Percentiles rank a stretch among this genome's conserved stretches.
These are phyloP conservation scores for Arctocebus calabarensis DNA, from an alignment of 2,797 vertebrate genomes.

Conservation along the genomic window DNA sequence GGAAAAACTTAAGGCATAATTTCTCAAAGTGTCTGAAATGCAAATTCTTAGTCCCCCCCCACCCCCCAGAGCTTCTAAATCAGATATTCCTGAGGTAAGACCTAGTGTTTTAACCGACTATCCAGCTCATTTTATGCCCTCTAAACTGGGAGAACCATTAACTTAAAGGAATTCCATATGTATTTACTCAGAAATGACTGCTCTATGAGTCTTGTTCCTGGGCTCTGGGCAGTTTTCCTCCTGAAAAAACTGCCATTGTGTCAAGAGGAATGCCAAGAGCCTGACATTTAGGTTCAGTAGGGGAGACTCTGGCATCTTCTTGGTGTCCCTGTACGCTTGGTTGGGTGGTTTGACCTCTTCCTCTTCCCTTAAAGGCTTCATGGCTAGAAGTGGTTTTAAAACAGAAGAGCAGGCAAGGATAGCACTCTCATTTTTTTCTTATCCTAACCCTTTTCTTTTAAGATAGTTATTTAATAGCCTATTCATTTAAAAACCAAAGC, in stretches of 20 bases:
- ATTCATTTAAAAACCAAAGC: constrained; percentile 34
- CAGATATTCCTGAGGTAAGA: background rate
- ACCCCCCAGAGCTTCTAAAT: background rate
- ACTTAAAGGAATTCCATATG: background rate
- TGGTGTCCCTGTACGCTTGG: background rate
- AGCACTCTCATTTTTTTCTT: background rate
- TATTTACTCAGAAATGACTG: background rate
- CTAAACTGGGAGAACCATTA: background rate
- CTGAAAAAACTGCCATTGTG: background rate
- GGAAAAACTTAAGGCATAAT: background rate
- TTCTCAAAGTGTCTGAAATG: background rate
- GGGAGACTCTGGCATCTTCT: background rate
- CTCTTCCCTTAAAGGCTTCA: background rate
- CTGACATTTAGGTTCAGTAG: background rate
- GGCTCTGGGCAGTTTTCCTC: background rate
- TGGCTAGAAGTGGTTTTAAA: background rate
- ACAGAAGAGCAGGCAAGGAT: background rate
- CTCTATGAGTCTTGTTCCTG: background rate
- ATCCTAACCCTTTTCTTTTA: background rate
- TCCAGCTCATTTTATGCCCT: background rate
- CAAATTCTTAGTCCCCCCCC: background rate
- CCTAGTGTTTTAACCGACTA: background rate
- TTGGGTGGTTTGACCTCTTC: background rate
- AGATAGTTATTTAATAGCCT: constrained; percentile 21
- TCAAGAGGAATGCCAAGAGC: background rate